These are phyloP conservation scores for Drosophila fungiperda DNA, from an alignment of 2,888 invertebrate species.

Conservation along the genomic window DNA sequence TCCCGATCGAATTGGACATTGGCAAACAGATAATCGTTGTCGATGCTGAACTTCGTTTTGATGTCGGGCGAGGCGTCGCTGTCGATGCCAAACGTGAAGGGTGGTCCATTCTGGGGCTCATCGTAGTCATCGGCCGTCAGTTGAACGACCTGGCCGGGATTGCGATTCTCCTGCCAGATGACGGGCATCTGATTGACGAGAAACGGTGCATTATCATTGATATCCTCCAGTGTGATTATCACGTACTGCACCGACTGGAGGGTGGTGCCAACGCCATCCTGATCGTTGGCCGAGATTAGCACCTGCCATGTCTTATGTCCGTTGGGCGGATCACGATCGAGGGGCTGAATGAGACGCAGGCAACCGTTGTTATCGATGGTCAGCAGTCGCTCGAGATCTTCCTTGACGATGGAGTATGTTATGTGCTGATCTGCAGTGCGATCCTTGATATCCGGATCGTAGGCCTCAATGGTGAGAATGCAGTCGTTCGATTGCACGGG, in stretches of 20 bases:
- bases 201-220: conserved; percentile 97
- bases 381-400: conserved; percentile 89
- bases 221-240: conserved; percentile 90
- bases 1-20: conserved; percentile 94
- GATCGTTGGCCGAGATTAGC: conserved; percentile 91
- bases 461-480: conserved; percentile 90
- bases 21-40: conserved; percentile 89
- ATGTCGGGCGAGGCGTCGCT: conserved; percentile 89
- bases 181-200: conserved; percentile 92
- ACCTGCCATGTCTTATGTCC: conserved; percentile 93
- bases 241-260: conserved; percentile 89
- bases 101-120: conserved; percentile 93
- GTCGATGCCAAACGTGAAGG: conserved; percentile 89
- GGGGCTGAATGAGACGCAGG: conserved; percentile 87
- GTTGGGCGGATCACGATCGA: conserved; percentile 95
- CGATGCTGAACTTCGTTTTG: conserved; percentile 89
- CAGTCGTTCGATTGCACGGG: conserved; percentile 88
- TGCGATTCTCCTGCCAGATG: conserved; percentile 93
- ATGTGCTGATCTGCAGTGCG: conserved; percentile 91
- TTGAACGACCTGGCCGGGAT: conserved; percentile 89
- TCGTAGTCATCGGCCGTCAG: conserved; percentile 93
- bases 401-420: conserved; percentile 90
- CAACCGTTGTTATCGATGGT: conserved; percentile 91
- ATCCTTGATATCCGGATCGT: conserved; percentile 94
- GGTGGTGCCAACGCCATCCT: conserved; percentile 88